Evolutionary conservation across 2,797 vertebrate species (phyloP).

Genomic region (Brachymystax lenok): DNA sequence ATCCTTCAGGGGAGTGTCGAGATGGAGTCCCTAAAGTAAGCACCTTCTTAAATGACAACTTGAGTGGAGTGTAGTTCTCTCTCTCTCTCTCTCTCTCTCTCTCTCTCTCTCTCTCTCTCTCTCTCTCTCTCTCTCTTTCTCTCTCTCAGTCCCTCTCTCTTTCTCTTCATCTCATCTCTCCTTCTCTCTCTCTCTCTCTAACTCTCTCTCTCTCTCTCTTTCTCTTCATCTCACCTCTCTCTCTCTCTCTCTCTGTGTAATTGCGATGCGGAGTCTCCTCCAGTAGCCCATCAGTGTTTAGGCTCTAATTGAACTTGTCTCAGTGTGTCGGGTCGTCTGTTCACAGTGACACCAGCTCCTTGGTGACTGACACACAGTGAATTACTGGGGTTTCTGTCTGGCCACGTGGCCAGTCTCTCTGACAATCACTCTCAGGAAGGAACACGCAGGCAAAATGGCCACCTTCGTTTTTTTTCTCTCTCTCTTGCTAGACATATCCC

Average conservation of each 20-base stretch:
- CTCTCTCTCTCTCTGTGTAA: neutral
- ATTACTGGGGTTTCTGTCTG: slow-evolving; percentile 5
- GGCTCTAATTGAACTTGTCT: slow-evolving; percentile 23
- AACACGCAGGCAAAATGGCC: neutral
- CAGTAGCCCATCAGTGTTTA: slow-evolving; percentile 14
- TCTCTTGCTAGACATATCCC: neutral
- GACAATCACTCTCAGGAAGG: neutral
- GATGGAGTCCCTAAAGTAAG: slow-evolving; percentile 3
- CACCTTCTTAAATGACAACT: neutral
- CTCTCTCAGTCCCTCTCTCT: slow-evolving; percentile 15
- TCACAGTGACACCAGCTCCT: neutral
- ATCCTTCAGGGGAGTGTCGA: neutral
- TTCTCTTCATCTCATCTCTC: neutral
- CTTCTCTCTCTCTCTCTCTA: neutral
- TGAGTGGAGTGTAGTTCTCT: neutral
- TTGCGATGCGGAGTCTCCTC: neutral
- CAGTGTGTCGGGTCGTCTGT: neutral
- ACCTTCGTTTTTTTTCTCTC: neutral
- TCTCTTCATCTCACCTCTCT: neutral
- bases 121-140: neutral
- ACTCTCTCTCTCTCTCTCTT: neutral
- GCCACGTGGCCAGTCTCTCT: slow-evolving; percentile 12
- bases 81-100: neutral
- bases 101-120: neutral
- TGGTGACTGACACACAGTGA: slow-evolving; percentile 18